phyloP scores from a whole-genome alignment of 2,797 vertebrate species.

The Diceros bicornis region DNA sequence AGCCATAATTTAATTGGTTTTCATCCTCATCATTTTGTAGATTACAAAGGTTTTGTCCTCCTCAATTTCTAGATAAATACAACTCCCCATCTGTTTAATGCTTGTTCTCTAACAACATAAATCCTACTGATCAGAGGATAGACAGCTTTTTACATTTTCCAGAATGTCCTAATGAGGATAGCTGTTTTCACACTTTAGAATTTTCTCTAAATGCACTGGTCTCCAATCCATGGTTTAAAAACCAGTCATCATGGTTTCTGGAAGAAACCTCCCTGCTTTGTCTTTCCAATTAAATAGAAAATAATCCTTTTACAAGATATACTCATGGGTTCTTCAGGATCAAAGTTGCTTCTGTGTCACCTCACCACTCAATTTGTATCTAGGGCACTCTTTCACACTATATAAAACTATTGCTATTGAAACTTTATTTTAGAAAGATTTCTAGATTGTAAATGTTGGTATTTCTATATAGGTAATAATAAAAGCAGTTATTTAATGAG shows the following conservation, averaged over 20 bases:
- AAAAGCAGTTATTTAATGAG: conserved; percentile 26
- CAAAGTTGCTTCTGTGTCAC: not conserved
- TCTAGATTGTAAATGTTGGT: not conserved
- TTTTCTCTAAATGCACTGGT: not conserved
- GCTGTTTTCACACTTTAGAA: conserved; percentile 62
- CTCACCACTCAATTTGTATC: not conserved
- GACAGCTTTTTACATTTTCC: conserved; percentile 61
- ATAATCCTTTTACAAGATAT: not conserved
- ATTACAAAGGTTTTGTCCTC: conserved; percentile 48
- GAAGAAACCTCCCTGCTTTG: not conserved
- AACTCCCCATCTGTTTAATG: conserved; percentile 67
- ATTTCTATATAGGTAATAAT: not conserved
- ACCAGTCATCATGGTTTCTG: not conserved
- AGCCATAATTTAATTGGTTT: conserved; percentile 31
- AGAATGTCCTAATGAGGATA: conserved; percentile 56
- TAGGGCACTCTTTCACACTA: not conserved
- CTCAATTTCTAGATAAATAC: conserved; percentile 62
- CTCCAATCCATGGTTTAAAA: not conserved
- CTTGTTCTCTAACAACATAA: conserved; percentile 54
- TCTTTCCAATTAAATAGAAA: conserved; percentile 61
- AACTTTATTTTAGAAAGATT: conserved; percentile 26
- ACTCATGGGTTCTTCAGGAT: not conserved
- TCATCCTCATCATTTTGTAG: conserved; percentile 50
- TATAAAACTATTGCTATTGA: not conserved
- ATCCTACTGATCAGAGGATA: conserved; percentile 41